Conservation (phyloP, 1,140 invertebrate species). For the Venustaconcha ellipsiformis region DNA sequence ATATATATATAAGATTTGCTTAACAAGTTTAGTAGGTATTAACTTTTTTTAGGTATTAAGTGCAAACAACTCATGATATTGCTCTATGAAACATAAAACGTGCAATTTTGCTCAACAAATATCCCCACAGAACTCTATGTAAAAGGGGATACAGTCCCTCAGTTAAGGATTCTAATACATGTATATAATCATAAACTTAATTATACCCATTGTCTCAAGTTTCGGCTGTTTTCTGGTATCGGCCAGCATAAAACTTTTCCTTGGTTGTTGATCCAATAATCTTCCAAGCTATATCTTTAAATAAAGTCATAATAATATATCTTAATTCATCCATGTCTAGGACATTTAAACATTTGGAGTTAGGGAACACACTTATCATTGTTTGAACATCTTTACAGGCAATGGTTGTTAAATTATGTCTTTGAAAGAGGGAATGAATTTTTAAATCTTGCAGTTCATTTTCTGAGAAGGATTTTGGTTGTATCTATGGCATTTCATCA, state of each 20-base stretch:
- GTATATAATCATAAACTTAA: not conserved
- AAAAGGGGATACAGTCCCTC: not conserved
- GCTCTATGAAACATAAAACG: not conserved
- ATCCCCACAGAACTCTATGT: not conserved
- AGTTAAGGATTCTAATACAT: not conserved
- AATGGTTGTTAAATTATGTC: constrained; percentile 10
- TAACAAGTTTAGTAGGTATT: not conserved
- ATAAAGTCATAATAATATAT: no score
- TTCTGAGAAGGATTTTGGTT: not conserved
- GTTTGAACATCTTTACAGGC: constrained; percentile 6
- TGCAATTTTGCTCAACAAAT: not conserved
- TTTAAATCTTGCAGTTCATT: constrained; percentile 7
- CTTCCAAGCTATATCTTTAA: not conserved
- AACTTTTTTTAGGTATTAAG: not conserved
- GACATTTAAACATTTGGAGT: not conserved
- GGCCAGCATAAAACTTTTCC: constrained; percentile 12
- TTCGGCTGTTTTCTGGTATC: constrained; percentile 14
- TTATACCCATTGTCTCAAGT: constrained; percentile 20
- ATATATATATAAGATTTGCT: not conserved
- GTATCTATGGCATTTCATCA: not conserved
- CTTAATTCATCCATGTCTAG: constrained; percentile 1
- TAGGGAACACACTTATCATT: constrained; percentile 1
- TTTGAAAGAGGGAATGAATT: constrained; percentile 15
- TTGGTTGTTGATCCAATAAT: constrained; percentile 14
- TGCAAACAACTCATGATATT: not conserved